These are phyloP conservation scores for Glyphotaelius pellucidus DNA, from an alignment of 2,888 invertebrate species.

Conservation along the genomic window DNA sequence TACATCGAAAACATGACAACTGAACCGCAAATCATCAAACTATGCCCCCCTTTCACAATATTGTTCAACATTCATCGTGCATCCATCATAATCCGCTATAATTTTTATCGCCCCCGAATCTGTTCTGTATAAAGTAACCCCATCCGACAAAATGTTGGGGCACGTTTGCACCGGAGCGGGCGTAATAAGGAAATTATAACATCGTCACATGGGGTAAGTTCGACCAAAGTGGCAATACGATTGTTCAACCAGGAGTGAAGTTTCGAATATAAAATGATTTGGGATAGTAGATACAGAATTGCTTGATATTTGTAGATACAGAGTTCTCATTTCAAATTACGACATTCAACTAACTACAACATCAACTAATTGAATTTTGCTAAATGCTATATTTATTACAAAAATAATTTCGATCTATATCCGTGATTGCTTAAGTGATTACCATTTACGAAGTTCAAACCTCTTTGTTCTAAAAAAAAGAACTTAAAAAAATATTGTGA, in stretches of 20 bases:
- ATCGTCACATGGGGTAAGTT: conserved; percentile 37
- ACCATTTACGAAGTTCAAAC: too few species aligned
- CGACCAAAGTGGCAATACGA: conserved; percentile 34
- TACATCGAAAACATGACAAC: not conserved
- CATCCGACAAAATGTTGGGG: not conserved
- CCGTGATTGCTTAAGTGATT: too few species aligned
- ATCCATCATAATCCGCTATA: conserved; percentile 44
- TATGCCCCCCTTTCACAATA: conserved; percentile 43
- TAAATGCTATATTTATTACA: too few species aligned
- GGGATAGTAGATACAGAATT: not conserved
- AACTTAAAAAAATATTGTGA: too few species aligned
- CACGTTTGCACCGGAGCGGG: conserved; percentile 4
- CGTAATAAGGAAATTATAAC: conserved; percentile 54
- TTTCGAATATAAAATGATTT: conserved; percentile 13
- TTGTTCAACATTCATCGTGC: conserved; percentile 37
- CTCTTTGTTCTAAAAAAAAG: too few species aligned
- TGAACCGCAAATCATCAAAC: conserved; percentile 10
- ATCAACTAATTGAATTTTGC: not conserved
- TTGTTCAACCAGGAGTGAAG: conserved; percentile 28
- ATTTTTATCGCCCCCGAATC: conserved; percentile 43
- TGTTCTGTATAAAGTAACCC: conserved; percentile 9
- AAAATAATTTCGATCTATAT: not conserved
- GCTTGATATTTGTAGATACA: too few species aligned
- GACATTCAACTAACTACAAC: not conserved
- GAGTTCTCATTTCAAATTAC: not conserved